Conservation (phyloP, 2,113 vertebrate genomes). For the Turdus rufiventris region DNA sequence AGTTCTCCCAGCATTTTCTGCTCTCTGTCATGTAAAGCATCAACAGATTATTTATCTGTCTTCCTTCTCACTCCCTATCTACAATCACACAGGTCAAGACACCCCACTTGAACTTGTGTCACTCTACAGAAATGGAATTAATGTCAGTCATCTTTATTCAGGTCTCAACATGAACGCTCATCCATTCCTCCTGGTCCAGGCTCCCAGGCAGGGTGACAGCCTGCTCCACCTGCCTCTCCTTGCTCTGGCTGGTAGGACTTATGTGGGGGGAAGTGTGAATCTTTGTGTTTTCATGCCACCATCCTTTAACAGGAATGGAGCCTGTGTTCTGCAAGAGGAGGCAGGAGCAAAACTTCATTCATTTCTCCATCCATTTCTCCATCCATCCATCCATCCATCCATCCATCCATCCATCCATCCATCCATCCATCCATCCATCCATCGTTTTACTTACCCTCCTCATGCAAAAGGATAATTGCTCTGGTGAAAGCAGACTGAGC, state of each 20-base stretch:
- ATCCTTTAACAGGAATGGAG: background rate
- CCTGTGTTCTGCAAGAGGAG: background rate
- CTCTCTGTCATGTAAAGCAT: background rate
- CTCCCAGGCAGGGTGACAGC: background rate
- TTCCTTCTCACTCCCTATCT: background rate
- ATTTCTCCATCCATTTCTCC: background rate
- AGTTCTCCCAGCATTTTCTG: background rate
- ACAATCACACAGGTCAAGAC: background rate
- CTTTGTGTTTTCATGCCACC: background rate
- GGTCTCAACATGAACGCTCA: fast-evolving
- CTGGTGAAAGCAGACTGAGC: background rate
- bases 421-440: background rate
- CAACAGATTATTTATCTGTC: background rate
- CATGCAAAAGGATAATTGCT: background rate
- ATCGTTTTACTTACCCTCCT: background rate
- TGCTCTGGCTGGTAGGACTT: background rate
- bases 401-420: background rate
- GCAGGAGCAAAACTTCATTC: background rate
- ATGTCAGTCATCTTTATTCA: background rate
- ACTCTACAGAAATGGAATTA: background rate
- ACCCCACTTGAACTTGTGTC: background rate
- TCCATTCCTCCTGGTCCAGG: background rate
- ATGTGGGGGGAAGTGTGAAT: background rate
- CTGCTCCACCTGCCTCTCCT: background rate
- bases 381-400: background rate